A percentile compares a stretch with the other conserved stretches of the same genome.
Evolutionary conservation across 2,888 invertebrate species (phyloP).

Genomic region (Empis livida): DNA sequence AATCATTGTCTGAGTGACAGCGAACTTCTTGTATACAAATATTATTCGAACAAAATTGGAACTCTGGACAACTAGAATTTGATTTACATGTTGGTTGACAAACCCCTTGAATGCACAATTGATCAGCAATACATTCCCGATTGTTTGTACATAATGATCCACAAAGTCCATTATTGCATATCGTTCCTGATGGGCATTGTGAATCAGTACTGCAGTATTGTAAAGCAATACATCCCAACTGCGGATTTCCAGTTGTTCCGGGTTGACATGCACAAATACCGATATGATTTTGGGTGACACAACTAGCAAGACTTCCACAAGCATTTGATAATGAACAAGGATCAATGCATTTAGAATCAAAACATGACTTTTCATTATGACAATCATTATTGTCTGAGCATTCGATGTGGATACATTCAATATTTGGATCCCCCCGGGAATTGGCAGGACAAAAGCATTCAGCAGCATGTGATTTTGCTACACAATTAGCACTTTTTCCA

Average conservation of each 20-base stretch:
- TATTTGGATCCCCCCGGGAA: conserved; percentile 61
- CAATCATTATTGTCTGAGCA: conserved; percentile 72
- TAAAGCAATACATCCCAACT: conserved; percentile 68
- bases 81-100: conserved; percentile 72
- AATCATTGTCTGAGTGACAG: conserved; percentile 60
- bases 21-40: conserved; percentile 74
- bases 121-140: conserved; percentile 73
- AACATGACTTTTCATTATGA: conserved; percentile 53
- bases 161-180: conserved; percentile 72
- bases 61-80: conserved; percentile 71
- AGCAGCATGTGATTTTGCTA: conserved; percentile 53
- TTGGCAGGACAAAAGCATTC: conserved; percentile 62
- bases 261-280: conserved; percentile 72
- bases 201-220: conserved; percentile 70
- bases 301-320: conserved; percentile 69
- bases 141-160: conserved; percentile 62
- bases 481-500: conserved; percentile 63
- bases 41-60: conserved; percentile 70
- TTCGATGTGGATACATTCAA: conserved; percentile 59
- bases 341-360: conserved; percentile 66
- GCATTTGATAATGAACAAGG: conserved; percentile 70
- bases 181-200: conserved; percentile 73
- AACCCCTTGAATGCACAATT: conserved; percentile 73
- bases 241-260: conserved; percentile 76
- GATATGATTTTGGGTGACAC: conserved; percentile 61